Evolutionary conservation across 2,888 invertebrate genomes (phyloP).

Genomic region (Incurvaria masculella): DNA sequence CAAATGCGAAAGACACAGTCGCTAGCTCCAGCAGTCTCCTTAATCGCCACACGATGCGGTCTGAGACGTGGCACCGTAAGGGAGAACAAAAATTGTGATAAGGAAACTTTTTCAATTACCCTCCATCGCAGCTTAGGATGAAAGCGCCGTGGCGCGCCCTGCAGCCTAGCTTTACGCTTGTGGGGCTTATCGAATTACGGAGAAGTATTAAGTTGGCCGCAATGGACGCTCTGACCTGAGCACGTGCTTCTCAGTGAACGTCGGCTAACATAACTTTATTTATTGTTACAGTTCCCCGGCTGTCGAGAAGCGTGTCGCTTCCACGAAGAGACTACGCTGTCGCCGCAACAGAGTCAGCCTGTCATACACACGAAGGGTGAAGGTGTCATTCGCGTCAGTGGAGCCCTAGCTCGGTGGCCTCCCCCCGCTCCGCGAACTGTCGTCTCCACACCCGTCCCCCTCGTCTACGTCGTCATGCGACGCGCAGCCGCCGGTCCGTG

Average conservation of each 20-base stretch:
- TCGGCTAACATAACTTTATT: background rate
- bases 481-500: slow-evolving; percentile 61
- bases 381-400: slow-evolving; percentile 62
- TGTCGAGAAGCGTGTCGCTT: slow-evolving; percentile 71
- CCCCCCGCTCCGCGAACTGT: slow-evolving; percentile 55
- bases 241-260: background rate
- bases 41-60: too few species aligned
- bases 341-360: slow-evolving; percentile 62
- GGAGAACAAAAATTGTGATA: background rate
- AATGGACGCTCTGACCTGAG: too few species aligned
- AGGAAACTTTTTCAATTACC: background rate
- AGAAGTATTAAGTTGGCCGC: too few species aligned
- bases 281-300: slow-evolving; percentile 61
- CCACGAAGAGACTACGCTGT: slow-evolving; percentile 59
- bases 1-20: too few species aligned
- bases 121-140: background rate
- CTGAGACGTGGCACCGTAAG: background rate
- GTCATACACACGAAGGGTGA: slow-evolving; percentile 69
- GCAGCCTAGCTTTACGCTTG: background rate
- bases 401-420: slow-evolving; percentile 63
- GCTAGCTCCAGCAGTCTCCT: too few species aligned
- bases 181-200: too few species aligned
- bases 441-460: slow-evolving; percentile 55
- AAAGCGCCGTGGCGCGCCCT: background rate
- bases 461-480: slow-evolving; percentile 69